Conservation (phyloP, 1,140 invertebrate species). For the Drosophila bipectinata region DNA sequence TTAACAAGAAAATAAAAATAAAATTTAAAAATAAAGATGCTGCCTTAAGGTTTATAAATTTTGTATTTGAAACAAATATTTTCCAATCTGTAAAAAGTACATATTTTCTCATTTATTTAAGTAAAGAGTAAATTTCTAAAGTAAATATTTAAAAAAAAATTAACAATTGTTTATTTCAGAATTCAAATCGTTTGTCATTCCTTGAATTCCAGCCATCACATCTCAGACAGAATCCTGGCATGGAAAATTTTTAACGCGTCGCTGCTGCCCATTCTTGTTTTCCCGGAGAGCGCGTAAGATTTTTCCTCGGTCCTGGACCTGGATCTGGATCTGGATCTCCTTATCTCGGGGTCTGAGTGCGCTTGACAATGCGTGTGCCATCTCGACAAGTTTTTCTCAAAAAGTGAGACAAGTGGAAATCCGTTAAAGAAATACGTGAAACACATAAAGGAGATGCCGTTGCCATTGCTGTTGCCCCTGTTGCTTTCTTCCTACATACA, state of each 20-base stretch:
- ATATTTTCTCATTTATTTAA: no score
- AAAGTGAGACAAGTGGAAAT: constrained; percentile 80
- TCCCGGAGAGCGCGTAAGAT: constrained; percentile 30
- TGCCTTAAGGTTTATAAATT: no score
- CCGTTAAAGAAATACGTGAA: constrained; percentile 78
- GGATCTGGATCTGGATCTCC: constrained; percentile 1
- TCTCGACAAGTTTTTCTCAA: constrained; percentile 75
- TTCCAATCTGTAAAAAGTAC: no score
- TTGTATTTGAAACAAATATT: neutral
- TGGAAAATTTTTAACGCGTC: constrained; percentile 40
- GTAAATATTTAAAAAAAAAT: neutral
- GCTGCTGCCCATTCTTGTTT: constrained; percentile 36
- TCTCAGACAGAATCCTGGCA: constrained; percentile 2
- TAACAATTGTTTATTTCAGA: constrained; percentile 1
- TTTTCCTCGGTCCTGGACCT: constrained; percentile 5
- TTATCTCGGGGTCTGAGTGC: constrained; percentile 33
- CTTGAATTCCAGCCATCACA: constrained; percentile 5
- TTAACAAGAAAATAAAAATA: neutral
- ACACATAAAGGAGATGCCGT: constrained; percentile 68
- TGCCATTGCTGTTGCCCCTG: constrained; percentile 10
- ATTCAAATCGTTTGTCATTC: constrained; percentile 18
- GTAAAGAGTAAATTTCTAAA: no score
- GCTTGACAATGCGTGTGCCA: constrained; percentile 65
- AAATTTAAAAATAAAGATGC: no score
- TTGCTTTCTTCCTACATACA: neutral